phyloP scores from a whole-genome alignment of 2,113 vertebrate species.

The Proteles cristata region DNA sequence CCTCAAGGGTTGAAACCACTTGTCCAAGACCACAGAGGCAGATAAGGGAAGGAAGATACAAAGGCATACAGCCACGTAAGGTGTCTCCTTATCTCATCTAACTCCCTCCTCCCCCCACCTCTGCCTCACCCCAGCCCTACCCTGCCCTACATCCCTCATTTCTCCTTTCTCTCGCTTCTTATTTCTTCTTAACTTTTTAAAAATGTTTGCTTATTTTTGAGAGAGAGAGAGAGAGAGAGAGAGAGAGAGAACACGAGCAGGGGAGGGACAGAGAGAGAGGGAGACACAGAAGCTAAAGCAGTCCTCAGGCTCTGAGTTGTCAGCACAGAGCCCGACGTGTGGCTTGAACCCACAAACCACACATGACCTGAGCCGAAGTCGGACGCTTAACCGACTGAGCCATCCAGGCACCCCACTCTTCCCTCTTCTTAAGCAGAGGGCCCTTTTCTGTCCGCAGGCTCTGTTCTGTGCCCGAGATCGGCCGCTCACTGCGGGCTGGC shows the following conservation, averaged over 20 bases:
- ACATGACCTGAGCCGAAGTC: too few species aligned
- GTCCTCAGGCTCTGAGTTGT: too few species aligned
- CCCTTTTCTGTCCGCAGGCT: not conserved
- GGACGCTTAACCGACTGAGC: too few species aligned
- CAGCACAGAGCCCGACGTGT: too few species aligned
- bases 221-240: too few species aligned
- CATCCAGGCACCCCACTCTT: not conserved
- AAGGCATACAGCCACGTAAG: not conserved
- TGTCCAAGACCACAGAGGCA: not conserved
- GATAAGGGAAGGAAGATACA: not conserved
- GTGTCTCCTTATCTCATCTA: accelerated
- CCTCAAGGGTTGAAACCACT: accelerated
- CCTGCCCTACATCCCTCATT: accelerated
- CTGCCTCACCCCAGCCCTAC: not conserved
- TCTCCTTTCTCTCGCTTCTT: not conserved
- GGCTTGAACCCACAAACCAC: too few species aligned
- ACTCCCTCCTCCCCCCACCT: not conserved
- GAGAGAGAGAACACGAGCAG: too few species aligned
- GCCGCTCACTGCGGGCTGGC: not conserved
- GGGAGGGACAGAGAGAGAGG: too few species aligned
- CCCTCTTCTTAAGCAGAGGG: not conserved
- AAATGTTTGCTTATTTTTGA: too few species aligned
- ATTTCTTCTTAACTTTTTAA: not conserved
- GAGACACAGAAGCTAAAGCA: too few species aligned
- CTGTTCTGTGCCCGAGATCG: not conserved